A percentile compares a stretch with the other conserved stretches of the same genome.
Evolutionary conservation across 2,113 vertebrate genomes (phyloP).

Genomic region (Hypomesus transpacificus): DNA sequence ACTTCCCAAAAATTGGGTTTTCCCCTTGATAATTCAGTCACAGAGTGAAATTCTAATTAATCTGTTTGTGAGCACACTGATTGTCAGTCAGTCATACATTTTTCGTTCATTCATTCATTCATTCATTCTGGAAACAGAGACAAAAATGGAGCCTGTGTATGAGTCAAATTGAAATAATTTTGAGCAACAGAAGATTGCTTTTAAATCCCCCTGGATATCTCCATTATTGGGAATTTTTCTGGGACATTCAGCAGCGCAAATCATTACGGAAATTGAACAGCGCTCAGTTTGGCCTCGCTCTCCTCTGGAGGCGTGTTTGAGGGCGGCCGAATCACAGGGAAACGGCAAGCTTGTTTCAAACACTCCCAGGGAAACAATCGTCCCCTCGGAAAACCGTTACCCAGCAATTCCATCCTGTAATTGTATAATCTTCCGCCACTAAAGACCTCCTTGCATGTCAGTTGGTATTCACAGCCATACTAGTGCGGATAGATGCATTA

Average conservation of each 20-base stretch:
- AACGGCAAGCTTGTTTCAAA: neutral
- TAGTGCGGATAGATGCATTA: neutral
- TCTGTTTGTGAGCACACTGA: no score
- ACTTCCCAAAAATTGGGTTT: no score
- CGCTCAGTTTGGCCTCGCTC: constrained; percentile 4
- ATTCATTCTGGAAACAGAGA: constrained; percentile 4
- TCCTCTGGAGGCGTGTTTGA: constrained; percentile 17
- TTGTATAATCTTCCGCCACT: neutral
- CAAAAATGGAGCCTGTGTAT: neutral
- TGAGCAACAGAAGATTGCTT: constrained; percentile 47
- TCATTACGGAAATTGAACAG: constrained; percentile 29
- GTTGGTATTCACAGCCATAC: constrained; percentile 1
- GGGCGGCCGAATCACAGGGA: neutral
- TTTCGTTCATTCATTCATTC: neutral
- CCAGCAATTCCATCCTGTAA: neutral
- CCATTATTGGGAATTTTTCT: constrained; percentile 47
- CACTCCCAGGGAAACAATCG: neutral
- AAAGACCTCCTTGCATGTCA: neutral
- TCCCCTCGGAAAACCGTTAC: neutral
- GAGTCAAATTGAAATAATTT: constrained; percentile 45
- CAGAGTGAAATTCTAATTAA: no score
- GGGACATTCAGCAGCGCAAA: constrained; percentile 35
- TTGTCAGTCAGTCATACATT: neutral
- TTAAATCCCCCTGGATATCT: constrained; percentile 46
- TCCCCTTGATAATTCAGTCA: no score